A percentile compares a stretch with the other conserved stretches of the same genome.
Evolutionary conservation across 37 sponge, comb jelly and placozoan species (phyloP).

Genomic region (Corticium candelabrum): DNA sequence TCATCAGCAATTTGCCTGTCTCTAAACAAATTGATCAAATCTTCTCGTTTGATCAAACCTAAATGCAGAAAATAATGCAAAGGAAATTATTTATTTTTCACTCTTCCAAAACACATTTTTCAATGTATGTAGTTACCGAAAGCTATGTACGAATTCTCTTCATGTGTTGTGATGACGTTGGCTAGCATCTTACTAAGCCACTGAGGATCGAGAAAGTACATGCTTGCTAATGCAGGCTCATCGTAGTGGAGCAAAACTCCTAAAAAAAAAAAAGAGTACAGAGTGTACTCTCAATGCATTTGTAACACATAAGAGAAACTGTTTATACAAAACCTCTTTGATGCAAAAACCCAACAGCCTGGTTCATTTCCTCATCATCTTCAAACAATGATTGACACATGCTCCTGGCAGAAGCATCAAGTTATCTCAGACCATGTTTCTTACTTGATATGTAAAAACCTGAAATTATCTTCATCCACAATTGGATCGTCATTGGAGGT

Average conservation of each 20-base stretch:
- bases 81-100: too few relatives aligned
- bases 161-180: slow-evolving; percentile 28
- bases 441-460: too few relatives aligned
- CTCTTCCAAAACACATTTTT: too few relatives aligned
- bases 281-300: too few relatives aligned
- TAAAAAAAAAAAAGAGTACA: neutral
- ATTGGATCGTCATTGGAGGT: neutral
- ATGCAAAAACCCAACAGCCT: neutral
- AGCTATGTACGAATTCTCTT: slow-evolving; percentile 2
- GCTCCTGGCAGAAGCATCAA: too few relatives aligned
- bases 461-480: neutral
- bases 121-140: too few relatives aligned
- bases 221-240: slow-evolving; percentile 46
- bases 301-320: neutral
- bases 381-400: neutral
- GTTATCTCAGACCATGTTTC: too few relatives aligned
- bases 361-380: neutral
- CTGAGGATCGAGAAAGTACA: slow-evolving; percentile 88
- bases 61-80: neutral
- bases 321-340: neutral
- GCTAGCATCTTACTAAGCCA: slow-evolving; percentile 87
- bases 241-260: slow-evolving; percentile 74
- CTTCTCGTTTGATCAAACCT: neutral
- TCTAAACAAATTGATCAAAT: neutral
- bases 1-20: too few relatives aligned